Evolutionary conservation across 2,113 vertebrate genomes (phyloP).

Genomic region (Grus americana): DNA sequence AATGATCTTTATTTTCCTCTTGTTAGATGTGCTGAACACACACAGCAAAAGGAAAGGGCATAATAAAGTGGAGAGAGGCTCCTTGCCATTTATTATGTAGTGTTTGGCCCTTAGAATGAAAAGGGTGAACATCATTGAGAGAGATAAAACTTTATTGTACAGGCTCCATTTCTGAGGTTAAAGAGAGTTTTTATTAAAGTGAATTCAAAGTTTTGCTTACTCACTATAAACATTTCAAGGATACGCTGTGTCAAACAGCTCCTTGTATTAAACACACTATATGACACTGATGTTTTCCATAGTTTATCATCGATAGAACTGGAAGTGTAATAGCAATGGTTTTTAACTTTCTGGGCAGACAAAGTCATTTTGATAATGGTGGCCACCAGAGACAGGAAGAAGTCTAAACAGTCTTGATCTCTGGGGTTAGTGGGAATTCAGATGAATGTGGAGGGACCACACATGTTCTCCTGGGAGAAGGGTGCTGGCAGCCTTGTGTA

Average conservation of each 20-base stretch:
- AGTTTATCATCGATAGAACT: neutral
- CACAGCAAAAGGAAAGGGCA: neutral
- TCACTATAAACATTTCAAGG: conserved; percentile 50
- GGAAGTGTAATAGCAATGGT: neutral
- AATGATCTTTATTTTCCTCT: neutral
- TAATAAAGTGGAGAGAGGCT: neutral
- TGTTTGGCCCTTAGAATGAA: neutral
- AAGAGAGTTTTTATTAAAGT: conserved; percentile 8
- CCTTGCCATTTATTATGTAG: neutral
- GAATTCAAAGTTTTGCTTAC: conserved; percentile 35
- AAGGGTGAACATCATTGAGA: neutral
- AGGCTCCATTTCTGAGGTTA: conserved; percentile 19
- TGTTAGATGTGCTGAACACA: neutral
- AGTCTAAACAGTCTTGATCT: conserved; percentile 56
- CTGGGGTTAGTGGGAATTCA: conserved; percentile 29
- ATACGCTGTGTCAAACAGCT: conserved; percentile 41
- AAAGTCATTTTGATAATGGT: conserved; percentile 39
- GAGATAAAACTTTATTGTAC: neutral
- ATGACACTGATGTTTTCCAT: conserved; percentile 16
- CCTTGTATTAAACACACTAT: conserved; percentile 1
- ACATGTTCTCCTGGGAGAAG: conserved; percentile 52
- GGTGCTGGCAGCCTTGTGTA: conserved; percentile 40
- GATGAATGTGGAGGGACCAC: conserved; percentile 25
- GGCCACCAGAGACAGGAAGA: conserved; percentile 42
- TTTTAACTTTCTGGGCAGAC: conserved; percentile 26